These are phyloP conservation scores for Parochlus steinenii DNA, from an alignment of 2,888 invertebrate genomes.

Conservation along the genomic window DNA sequence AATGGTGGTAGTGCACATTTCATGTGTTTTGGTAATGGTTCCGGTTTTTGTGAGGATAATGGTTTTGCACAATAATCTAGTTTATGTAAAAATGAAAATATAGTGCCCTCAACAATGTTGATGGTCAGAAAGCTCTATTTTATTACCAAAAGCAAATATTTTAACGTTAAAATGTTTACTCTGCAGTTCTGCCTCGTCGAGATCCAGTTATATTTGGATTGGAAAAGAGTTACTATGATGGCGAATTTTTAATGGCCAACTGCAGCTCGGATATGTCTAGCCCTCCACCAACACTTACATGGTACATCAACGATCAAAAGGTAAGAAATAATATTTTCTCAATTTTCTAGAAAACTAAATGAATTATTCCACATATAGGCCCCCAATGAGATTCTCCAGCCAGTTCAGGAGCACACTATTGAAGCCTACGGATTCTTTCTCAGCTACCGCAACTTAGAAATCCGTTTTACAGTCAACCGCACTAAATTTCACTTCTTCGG, in stretches of 20 bases:
- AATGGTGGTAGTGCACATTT: too few relatives aligned
- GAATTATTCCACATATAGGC: conserved; percentile 20
- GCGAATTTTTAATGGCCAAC: conserved; percentile 11
- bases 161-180: not conserved
- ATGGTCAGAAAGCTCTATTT: too few relatives aligned
- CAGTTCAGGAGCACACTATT: conserved; percentile 26
- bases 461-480: conserved; percentile 28
- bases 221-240: conserved; percentile 8
- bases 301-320: conserved; percentile 11
- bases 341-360: not conserved
- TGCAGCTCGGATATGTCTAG: conserved; percentile 9
- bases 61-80: too few relatives aligned
- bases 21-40: too few relatives aligned
- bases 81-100: too few relatives aligned
- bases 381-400: conserved; percentile 25
- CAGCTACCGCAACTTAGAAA: conserved; percentile 25
- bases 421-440: conserved; percentile 27
- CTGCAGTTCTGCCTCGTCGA: conserved; percentile 9
- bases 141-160: too few relatives aligned
- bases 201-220: conserved; percentile 9
- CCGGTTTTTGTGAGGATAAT: too few relatives aligned
- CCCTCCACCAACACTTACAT: conserved; percentile 7
- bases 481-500: conserved; percentile 14
- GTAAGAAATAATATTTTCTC: not conserved
- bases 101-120: too few relatives aligned